Percentiles rank a stretch among this genome's conserved stretches.
Conservation (phyloP, 2,797 vertebrate species). For the Mallotus villosus region DNA sequence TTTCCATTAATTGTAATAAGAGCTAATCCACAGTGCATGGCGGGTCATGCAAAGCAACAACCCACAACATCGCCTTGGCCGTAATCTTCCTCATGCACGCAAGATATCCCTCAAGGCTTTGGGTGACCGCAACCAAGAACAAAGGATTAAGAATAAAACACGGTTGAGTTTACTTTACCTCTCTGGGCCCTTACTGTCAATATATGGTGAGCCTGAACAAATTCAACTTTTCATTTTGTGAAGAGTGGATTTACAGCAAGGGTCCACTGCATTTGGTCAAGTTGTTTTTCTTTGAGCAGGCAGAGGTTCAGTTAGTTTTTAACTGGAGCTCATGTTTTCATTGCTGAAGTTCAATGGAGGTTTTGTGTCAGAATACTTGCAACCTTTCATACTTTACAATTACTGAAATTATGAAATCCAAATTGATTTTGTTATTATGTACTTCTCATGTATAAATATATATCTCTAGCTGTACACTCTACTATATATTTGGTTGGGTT, state of each 20-base stretch:
- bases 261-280: no score
- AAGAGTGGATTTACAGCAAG: not conserved
- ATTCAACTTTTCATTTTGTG: not conserved
- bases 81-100: slow-evolving; percentile 30
- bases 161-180: slow-evolving; percentile 11
- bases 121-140: not conserved
- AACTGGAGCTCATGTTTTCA: no score
- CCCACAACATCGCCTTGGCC: slow-evolving; percentile 30
- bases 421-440: no score
- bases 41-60: slow-evolving; percentile 43
- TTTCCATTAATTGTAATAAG: slow-evolving; percentile 56
- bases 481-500: no score
- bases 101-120: slow-evolving; percentile 25
- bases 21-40: slow-evolving; percentile 45
- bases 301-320: not conserved
- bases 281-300: not conserved
- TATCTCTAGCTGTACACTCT: no score
- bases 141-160: slow-evolving; percentile 17
- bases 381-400: no score
- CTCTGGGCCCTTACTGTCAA: not conserved
- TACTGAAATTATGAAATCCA: no score
- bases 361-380: no score
- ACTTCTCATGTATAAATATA: no score
- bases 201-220: not conserved
- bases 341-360: no score